Conservation (phyloP, 2,888 invertebrate genomes). For the Ctenicera cuprea region DNA sequence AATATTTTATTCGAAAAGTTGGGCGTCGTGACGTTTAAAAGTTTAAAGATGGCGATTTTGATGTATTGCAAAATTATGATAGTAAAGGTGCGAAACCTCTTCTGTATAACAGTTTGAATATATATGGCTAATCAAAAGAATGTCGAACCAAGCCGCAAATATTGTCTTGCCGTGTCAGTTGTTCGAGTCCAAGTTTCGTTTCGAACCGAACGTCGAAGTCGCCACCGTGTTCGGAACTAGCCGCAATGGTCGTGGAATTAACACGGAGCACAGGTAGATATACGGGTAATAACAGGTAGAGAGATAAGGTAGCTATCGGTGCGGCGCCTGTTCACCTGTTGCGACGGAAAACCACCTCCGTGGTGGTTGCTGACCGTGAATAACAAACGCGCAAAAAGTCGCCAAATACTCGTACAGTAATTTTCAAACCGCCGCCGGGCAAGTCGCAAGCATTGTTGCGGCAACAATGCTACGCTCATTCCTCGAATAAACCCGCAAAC, state of each 20-base stretch:
- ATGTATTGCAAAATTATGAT: too few species aligned
- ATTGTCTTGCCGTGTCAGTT: conserved; percentile 1
- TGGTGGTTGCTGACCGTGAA: conserved; percentile 30
- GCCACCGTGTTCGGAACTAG: conserved; percentile 17
- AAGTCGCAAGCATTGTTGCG: not conserved
- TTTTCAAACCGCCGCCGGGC: not conserved
- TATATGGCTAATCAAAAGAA: too few species aligned
- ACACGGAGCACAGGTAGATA: not conserved
- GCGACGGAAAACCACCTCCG: conserved; percentile 28
- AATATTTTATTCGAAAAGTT: too few species aligned
- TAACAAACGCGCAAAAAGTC: conserved; percentile 24
- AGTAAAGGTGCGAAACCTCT: too few species aligned
- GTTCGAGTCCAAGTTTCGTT: conserved; percentile 41
- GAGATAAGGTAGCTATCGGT: not conserved
- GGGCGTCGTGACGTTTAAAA: too few species aligned
- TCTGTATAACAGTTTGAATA: too few species aligned
- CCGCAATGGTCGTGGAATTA: conserved; percentile 14
- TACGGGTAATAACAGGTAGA: conserved; percentile 10
- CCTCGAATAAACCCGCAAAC: not conserved
- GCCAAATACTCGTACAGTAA: not conserved
- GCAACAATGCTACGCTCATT: not conserved
- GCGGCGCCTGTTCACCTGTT: conserved; percentile 15
- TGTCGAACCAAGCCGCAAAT: not conserved
- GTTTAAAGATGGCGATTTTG: too few species aligned
- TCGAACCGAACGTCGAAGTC: conserved; percentile 41